A percentile compares a stretch with the other conserved stretches of the same genome.
Evolutionary conservation across 92 coral and sea anemone genomes (phyloP).

Genomic region (Phymanthus crucifer): DNA sequence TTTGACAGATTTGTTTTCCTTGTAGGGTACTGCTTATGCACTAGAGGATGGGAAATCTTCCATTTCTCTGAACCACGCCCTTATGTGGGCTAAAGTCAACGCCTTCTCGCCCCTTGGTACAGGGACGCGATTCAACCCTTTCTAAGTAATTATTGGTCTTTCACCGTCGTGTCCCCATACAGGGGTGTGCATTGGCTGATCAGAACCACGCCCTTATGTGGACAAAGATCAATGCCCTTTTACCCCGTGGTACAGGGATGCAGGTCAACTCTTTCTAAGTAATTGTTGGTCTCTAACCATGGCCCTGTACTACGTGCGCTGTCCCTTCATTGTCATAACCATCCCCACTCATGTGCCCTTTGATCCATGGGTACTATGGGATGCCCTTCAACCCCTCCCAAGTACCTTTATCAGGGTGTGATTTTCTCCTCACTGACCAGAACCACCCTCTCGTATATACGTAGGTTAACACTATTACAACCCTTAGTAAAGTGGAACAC

Average conservation of each 20-base stretch:
- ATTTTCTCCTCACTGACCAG: no score
- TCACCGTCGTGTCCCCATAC: not conserved
- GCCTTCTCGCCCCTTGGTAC: slow-evolving; percentile 89
- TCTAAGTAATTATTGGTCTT: slow-evolving; percentile 7
- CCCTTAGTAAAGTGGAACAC: no score
- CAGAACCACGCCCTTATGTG: slow-evolving; percentile 91
- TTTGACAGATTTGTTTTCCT: slow-evolving; percentile 19
- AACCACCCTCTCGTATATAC: no score
- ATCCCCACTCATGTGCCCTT: no score
- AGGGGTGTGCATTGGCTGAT: not conserved
- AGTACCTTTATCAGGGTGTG: no score
- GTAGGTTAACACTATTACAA: no score
- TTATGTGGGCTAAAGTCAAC: slow-evolving; percentile 99
- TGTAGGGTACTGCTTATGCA: slow-evolving; percentile 78
- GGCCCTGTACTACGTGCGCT: no score
- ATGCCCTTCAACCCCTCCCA: no score
- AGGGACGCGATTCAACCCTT: slow-evolving; percentile 89
- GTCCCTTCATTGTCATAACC: no score
- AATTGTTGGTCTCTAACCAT: no score
- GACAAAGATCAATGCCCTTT: slow-evolving; percentile 97
- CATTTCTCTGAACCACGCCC: slow-evolving; percentile 87
- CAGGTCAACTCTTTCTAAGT: slow-evolving; percentile 77
- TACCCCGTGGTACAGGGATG: slow-evolving; percentile 84
- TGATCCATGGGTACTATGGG: no score
- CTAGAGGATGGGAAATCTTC: slow-evolving; percentile 91